A percentile compares a stretch with the other conserved stretches of the same genome.
phyloP scores from a whole-genome alignment of 2,113 vertebrate species.

The Rhodinocichla rosea region DNA sequence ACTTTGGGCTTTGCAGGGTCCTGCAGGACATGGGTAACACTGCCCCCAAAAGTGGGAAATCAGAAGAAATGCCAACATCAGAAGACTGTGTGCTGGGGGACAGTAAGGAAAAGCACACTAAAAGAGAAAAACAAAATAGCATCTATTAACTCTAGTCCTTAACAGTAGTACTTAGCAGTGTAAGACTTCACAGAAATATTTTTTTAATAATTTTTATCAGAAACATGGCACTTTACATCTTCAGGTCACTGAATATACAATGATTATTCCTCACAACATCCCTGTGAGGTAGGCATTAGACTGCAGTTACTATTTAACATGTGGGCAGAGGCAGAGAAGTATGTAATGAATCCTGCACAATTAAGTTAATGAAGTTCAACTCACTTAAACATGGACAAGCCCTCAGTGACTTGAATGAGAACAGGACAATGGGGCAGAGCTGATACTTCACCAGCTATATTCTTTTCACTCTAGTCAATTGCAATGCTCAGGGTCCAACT shows the following conservation, averaged over 20 bases:
- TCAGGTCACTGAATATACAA: not conserved
- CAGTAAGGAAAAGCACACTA: not conserved
- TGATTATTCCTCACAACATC: slow-evolving; percentile 41
- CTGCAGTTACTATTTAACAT: not conserved
- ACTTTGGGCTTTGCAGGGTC: not conserved
- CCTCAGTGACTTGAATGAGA: not conserved
- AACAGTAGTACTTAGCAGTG: not conserved
- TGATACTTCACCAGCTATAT: not conserved
- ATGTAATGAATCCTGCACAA: not conserved
- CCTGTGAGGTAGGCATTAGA: slow-evolving; percentile 27
- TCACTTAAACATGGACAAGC: not conserved
- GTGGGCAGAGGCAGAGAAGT: not conserved
- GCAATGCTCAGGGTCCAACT: not conserved
- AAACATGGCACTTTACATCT: slow-evolving; percentile 41
- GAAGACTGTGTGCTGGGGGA: not conserved
- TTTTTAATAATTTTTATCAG: slow-evolving; percentile 22
- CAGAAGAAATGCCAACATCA: not conserved
- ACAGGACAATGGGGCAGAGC: not conserved
- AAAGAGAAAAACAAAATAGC: not conserved
- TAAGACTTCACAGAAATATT: not conserved
- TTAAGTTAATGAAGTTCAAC: not conserved
- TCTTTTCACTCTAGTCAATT: not conserved
- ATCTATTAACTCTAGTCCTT: not conserved
- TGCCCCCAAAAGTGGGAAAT: not conserved
- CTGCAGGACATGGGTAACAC: not conserved